Percentiles rank a stretch among this genome's conserved stretches.
phyloP scores from a whole-genome alignment of 2,797 vertebrate genomes.

The Sebastes hubbsi region DNA sequence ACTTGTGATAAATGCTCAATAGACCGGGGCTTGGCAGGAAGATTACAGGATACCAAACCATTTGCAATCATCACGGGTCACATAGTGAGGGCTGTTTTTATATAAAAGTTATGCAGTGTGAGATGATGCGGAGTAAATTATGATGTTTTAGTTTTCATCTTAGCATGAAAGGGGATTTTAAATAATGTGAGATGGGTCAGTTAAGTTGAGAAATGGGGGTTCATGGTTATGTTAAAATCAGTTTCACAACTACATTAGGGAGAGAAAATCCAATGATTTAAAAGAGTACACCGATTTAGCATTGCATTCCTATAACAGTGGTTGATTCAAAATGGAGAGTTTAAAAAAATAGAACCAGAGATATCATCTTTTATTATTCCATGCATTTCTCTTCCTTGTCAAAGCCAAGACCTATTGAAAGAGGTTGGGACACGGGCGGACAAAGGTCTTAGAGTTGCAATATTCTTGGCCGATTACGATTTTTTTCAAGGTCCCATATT shows the following conservation, averaged over 20 bases:
- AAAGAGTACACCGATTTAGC: background rate
- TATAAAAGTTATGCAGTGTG: background rate
- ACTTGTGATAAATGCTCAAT: slow-evolving; percentile 40
- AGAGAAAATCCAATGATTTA: background rate
- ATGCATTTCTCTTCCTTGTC: background rate
- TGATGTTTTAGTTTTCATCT: slow-evolving; percentile 14
- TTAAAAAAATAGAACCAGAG: background rate
- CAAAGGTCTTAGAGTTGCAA: no score
- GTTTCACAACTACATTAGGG: background rate
- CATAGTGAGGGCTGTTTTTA: slow-evolving; percentile 4
- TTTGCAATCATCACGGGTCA: slow-evolving; percentile 29
- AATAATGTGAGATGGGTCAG: background rate
- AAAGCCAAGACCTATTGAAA: background rate
- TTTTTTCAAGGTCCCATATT: rapidly evolving
- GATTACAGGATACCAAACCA: slow-evolving; percentile 25
- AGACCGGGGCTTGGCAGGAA: slow-evolving; percentile 9
- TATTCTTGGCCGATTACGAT: no score
- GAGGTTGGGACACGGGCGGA: rapidly evolving
- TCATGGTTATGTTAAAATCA: background rate
- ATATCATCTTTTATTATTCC: rapidly evolving
- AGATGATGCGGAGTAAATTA: slow-evolving; percentile 10
- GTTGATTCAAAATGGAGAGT: background rate
- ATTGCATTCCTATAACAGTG: no score
- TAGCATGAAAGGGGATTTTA: background rate
- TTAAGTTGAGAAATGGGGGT: background rate